phyloP scores from a whole-genome alignment of 2,888 invertebrate species.

The Drosophila prostipennis region DNA sequence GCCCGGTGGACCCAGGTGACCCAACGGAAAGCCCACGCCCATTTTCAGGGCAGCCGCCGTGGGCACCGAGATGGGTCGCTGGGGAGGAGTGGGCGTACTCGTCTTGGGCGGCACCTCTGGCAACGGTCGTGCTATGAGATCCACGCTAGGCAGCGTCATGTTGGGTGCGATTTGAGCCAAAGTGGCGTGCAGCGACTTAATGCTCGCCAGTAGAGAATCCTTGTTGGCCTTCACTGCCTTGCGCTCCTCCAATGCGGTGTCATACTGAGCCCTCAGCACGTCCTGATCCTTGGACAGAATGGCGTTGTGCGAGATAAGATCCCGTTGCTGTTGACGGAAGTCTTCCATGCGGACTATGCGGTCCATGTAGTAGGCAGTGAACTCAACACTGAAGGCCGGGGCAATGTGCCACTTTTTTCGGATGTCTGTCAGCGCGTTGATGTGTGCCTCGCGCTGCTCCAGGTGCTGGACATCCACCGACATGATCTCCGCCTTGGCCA shows the following conservation, averaged over 20 bases:
- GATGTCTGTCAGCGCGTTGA: conserved; percentile 92
- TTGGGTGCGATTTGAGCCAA: conserved; percentile 85
- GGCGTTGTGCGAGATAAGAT: conserved; percentile 90
- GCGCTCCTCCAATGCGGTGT: conserved; percentile 88
- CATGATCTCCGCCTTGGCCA: conserved; percentile 95
- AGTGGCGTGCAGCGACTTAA: conserved; percentile 45
- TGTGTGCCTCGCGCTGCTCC: conserved; percentile 93
- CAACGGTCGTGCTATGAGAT: conserved; percentile 85
- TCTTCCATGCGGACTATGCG: conserved; percentile 92
- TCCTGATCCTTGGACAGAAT: conserved; percentile 92
- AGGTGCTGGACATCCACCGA: conserved; percentile 93
- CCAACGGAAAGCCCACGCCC: conserved; percentile 93
- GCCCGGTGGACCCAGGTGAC: conserved; percentile 86
- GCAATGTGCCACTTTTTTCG: conserved; percentile 97
- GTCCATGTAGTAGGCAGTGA: conserved; percentile 96
- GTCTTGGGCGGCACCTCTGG: conserved; percentile 80
- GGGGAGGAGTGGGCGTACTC: conserved; percentile 81
- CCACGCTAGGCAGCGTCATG: conserved; percentile 86
- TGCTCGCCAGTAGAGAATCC: conserved; percentile 50
- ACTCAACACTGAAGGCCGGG: conserved; percentile 97
- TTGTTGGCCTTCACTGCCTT: conserved; percentile 88
- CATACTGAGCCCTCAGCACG: conserved; percentile 90
- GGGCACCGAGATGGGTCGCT: conserved; percentile 90
- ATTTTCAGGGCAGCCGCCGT: conserved; percentile 93
- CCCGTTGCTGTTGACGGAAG: conserved; percentile 90